phyloP scores from a whole-genome alignment of 2,888 invertebrate genomes.

The Caenorhabditis zanzibari region DNA sequence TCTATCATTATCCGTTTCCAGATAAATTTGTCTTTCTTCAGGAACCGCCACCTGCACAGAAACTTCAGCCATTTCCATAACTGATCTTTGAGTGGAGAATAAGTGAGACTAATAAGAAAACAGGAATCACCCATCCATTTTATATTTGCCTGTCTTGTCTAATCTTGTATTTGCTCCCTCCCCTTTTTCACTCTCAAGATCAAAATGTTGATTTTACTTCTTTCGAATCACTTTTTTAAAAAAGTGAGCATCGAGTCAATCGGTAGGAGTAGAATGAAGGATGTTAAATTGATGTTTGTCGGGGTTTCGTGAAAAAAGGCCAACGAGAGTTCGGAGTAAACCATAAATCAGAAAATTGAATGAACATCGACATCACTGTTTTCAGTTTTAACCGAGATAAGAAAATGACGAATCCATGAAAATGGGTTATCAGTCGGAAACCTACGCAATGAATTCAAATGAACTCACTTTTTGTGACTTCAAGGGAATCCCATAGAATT shows the following conservation, averaged over 20 bases:
- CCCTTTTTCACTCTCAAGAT: constrained; percentile 9
- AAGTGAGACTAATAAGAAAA: background rate
- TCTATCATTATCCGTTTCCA: constrained; percentile 58
- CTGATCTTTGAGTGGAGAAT: background rate
- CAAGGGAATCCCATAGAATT: background rate
- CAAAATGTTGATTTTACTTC: constrained; percentile 43
- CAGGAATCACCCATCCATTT: constrained; percentile 7
- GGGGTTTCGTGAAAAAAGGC: background rate
- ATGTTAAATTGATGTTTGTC: constrained; percentile 23
- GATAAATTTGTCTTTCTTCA: constrained; percentile 11
- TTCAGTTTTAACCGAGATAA: background rate
- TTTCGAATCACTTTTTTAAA: background rate
- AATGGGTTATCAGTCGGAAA: background rate
- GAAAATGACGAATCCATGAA: background rate
- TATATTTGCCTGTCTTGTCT: constrained; percentile 30
- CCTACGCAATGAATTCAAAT: background rate
- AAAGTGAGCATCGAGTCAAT: constrained; percentile 5
- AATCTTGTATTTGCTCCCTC: constrained; percentile 39
- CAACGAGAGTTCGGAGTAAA: constrained; percentile 16
- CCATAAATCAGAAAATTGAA: constrained; percentile 30
- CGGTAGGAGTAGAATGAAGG: background rate
- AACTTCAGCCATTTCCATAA: constrained; percentile 24
- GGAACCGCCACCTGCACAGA: constrained; percentile 21
- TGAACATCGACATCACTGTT: background rate
- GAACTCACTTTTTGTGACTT: constrained; percentile 2